Percentiles rank a stretch among this genome's conserved stretches.
Conservation (phyloP, 2,888 invertebrate genomes). For the Tetropium fuscum region DNA sequence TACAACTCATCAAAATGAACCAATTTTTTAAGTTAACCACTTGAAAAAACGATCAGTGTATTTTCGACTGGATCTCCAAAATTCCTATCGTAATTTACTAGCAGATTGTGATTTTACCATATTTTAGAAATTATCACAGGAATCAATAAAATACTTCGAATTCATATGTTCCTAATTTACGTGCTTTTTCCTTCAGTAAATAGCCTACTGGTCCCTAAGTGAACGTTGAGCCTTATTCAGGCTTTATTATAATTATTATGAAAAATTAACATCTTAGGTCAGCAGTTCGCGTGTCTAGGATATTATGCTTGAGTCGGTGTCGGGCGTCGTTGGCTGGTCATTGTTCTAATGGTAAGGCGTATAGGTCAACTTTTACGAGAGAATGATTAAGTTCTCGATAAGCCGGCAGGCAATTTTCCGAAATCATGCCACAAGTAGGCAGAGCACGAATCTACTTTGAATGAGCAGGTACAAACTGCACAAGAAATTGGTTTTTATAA, state of each 20-base stretch:
- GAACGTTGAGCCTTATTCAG: slow-evolving; percentile 6
- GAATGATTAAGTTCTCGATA: slow-evolving; percentile 62
- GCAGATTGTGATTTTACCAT: too few relatives aligned
- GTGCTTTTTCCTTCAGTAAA: too few relatives aligned
- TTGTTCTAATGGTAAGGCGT: slow-evolving; percentile 63
- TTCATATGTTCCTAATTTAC: too few relatives aligned
- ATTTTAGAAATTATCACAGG: too few relatives aligned
- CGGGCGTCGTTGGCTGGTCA: slow-evolving; percentile 55
- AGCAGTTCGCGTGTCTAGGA: slow-evolving; percentile 40
- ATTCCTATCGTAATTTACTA: too few relatives aligned
- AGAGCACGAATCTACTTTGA: slow-evolving; percentile 7
- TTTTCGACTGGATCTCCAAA: too few relatives aligned
- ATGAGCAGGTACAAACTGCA: slow-evolving; percentile 7
- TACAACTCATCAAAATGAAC: too few relatives aligned
- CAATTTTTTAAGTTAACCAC: too few relatives aligned
- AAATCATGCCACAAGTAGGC: slow-evolving; percentile 59
- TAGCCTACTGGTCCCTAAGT: too few relatives aligned
- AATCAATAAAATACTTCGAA: too few relatives aligned
- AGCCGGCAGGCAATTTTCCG: slow-evolving; percentile 59
- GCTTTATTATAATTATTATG: slow-evolving; percentile 8
- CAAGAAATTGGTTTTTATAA: slow-evolving; percentile 3
- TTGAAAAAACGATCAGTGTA: too few relatives aligned
- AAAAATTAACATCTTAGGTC: slow-evolving; percentile 14
- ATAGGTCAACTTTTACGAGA: slow-evolving; percentile 61
- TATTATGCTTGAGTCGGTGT: slow-evolving; percentile 36